Evolutionary conservation across 2,113 vertebrate genomes (phyloP).

Genomic region (Corvus moneduloides): DNA sequence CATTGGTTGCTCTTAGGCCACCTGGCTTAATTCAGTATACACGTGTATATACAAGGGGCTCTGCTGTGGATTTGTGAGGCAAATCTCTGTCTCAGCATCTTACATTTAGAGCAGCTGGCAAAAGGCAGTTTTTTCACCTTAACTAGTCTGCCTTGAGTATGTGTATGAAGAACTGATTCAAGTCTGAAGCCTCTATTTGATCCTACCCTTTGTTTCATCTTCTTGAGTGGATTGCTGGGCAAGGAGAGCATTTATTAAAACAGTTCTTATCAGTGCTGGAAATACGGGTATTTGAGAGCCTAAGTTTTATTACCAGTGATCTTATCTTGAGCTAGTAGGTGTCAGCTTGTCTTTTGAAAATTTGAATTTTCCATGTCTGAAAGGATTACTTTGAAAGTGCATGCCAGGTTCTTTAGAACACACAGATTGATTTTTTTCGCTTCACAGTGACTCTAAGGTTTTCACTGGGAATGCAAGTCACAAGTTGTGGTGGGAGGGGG

Average conservation of each 20-base stretch:
- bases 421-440: not conserved
- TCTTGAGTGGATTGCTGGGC: not conserved
- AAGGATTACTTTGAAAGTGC: not conserved
- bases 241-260: not conserved
- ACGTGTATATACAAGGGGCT: not conserved
- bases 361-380: not conserved
- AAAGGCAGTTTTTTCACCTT: not conserved
- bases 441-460: not conserved
- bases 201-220: not conserved
- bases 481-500: not conserved
- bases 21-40: not conserved
- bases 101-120: not conserved
- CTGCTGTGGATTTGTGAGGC: not conserved
- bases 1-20: not conserved
- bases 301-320: not conserved
- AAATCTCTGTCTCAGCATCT: not conserved
- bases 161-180: not conserved
- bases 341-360: not conserved
- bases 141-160: not conserved
- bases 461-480: not conserved
- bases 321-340: not conserved
- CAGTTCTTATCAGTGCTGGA: not conserved
- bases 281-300: not conserved
- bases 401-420: not conserved
- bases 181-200: not conserved